Percentiles rank a stretch among this genome's conserved stretches.
These are phyloP conservation scores for Alectoris magna DNA, from an alignment of 2,797 vertebrate genomes.

Conservation along the genomic window DNA sequence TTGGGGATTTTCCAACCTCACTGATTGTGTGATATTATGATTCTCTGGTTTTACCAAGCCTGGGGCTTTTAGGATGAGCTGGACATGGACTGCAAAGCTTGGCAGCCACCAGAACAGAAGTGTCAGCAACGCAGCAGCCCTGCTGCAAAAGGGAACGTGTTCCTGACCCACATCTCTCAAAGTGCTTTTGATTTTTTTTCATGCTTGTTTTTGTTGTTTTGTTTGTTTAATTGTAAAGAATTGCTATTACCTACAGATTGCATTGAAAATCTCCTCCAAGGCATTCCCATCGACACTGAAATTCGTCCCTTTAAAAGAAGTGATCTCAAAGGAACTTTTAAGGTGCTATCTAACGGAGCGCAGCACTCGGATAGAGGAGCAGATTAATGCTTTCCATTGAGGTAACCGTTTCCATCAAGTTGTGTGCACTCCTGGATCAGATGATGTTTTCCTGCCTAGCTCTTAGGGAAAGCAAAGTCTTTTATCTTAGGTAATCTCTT, in stretches of 20 bases:
- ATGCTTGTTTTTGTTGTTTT: not conserved
- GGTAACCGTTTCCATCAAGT: not conserved
- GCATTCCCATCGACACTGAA: not conserved
- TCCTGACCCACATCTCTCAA: not conserved
- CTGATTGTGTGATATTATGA: no score
- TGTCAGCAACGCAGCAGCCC: not conserved
- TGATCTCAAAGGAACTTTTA: not conserved
- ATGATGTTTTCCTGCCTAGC: not conserved
- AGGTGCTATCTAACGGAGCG: not conserved
- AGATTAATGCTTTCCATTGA: not conserved
- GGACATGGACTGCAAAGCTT: accelerated
- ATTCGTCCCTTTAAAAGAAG: not conserved
- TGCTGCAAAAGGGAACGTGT: not conserved
- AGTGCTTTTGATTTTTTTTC: not conserved
- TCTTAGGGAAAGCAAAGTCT: not conserved
- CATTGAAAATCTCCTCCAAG: not conserved
- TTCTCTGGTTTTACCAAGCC: not conserved
- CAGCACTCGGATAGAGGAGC: not conserved
- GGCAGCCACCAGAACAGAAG: not conserved
- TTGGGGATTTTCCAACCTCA: no score
- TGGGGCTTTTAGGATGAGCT: not conserved
- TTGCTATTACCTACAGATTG: not conserved
- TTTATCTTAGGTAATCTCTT: not conserved
- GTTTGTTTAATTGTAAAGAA: not conserved
- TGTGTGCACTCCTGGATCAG: not conserved